A percentile compares a stretch with the other conserved stretches of the same genome.
phyloP scores from a whole-genome alignment of 1,140 invertebrate species.

The Atopsyche davidsoni region DNA sequence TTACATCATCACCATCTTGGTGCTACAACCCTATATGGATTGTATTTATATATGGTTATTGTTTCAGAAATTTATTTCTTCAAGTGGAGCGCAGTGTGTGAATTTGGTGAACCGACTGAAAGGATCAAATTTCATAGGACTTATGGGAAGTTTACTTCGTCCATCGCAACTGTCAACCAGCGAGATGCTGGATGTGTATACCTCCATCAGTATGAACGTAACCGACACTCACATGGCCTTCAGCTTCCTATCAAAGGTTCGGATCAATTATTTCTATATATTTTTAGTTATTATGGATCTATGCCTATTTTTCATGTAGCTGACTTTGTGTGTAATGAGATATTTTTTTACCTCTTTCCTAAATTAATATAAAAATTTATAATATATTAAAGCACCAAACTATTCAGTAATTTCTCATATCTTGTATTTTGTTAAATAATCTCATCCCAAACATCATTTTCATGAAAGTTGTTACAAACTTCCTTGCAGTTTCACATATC shows the following conservation, averaged over 20 bases:
- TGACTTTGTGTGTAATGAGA: no score
- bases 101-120: slow-evolving; percentile 12
- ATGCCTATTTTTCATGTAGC: no score
- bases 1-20: no score
- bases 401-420: background rate
- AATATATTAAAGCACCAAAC: background rate
- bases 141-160: slow-evolving; percentile 20
- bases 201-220: slow-evolving; percentile 14
- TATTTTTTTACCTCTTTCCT: no score
- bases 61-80: slow-evolving; percentile 21
- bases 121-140: slow-evolving; percentile 3
- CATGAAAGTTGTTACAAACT: background rate
- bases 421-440: background rate
- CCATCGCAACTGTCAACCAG: slow-evolving; percentile 20
- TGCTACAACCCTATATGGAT: no score
- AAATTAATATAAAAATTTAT: background rate
- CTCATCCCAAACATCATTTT: background rate
- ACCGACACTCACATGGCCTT: slow-evolving; percentile 24
- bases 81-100: slow-evolving; percentile 20
- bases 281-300: no score
- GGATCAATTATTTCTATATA: background rate
- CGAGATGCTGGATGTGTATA: slow-evolving; percentile 25
- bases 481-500: slow-evolving; percentile 25
- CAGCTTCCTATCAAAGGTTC: slow-evolving; percentile 27
- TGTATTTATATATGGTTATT: no score